Evolutionary conservation across 1,140 invertebrate species (phyloP), one percentile per base, ranked within the genome.

Genomic region (Lysiphlebus fabarum): DNA sequence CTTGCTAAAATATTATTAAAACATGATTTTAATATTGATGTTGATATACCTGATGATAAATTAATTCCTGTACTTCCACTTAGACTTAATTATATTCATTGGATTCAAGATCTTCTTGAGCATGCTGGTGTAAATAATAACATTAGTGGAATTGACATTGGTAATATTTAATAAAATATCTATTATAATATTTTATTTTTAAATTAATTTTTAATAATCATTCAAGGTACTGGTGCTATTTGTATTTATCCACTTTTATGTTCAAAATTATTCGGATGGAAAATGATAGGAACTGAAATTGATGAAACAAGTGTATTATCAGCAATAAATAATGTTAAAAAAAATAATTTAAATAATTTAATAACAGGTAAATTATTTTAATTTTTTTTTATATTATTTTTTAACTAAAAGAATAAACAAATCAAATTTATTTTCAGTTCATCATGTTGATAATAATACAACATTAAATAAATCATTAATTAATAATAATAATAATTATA

Each of bases 61-160:
- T 78, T 99, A 12, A 87, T 98, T 61, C 96, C 96, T 7, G 94
- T 94, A 4, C 77, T 99, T 36, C 94, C 96, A 8, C 78, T 96
- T 40, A 82, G 96, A 59, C 77, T 99, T 1, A 99, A 99, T 79
- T 99, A 99, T 77, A 85, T 98, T 61, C 77, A 96, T 12, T 98
- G 96, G 93, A 80, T 98, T 49, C 93, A 99, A 80, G 96, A 99
- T 81, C 84, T 87, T 64, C 63, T 88, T 34, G 76, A 70, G 56
- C 66, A 79, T 56, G 72, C 17, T 26, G 4, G 4, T 26, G 17
- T 26, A 26, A 26, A 26, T 2, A 26, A 26, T 26, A 26, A 26
- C 17, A 26, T 26, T 26, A 4, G 2, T 26, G 17, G 17, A 26
- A 84, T 96, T 64, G 93, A 96, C 75, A 92, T 96, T 71, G 93